phyloP scores from a whole-genome alignment of 2,888 invertebrate genomes.

The Prenolepis imparis region DNA sequence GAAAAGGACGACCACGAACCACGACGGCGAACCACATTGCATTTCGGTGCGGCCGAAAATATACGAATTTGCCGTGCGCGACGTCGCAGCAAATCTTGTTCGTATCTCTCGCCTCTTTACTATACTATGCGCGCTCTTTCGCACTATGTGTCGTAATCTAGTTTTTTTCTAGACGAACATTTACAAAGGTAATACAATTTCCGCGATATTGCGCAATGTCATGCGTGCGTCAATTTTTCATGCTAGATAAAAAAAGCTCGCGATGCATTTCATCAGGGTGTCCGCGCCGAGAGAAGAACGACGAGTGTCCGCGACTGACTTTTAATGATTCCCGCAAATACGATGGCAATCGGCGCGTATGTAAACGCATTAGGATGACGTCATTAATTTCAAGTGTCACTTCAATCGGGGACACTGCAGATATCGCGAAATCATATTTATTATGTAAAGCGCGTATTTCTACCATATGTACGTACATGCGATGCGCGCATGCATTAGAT shows the following conservation, averaged over 20 bases:
- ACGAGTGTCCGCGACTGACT: not conserved
- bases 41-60: not conserved
- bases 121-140: not conserved
- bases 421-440: constrained; percentile 21
- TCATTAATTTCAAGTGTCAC: constrained; percentile 43
- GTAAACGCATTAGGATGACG: constrained; percentile 27
- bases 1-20: constrained; percentile 21
- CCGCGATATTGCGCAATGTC: not conserved
- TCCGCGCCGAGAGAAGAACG: not conserved
- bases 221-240: not conserved
- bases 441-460: constrained; percentile 36
- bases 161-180: constrained; percentile 29
- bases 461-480: not conserved
- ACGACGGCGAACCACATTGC: not conserved
- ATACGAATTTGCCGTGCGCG: constrained; percentile 9
- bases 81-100: constrained; percentile 39
- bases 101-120: constrained; percentile 2
- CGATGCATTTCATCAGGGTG: not conserved
- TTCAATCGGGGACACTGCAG: constrained; percentile 19
- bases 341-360: not conserved
- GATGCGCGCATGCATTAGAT: constrained; percentile 7
- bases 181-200: constrained; percentile 32
- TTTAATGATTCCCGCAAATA: not conserved
- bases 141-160: constrained; percentile 6
- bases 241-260: constrained; percentile 14